phyloP scores from a whole-genome alignment of 2,113 vertebrate species.

The Talpa occidentalis region DNA sequence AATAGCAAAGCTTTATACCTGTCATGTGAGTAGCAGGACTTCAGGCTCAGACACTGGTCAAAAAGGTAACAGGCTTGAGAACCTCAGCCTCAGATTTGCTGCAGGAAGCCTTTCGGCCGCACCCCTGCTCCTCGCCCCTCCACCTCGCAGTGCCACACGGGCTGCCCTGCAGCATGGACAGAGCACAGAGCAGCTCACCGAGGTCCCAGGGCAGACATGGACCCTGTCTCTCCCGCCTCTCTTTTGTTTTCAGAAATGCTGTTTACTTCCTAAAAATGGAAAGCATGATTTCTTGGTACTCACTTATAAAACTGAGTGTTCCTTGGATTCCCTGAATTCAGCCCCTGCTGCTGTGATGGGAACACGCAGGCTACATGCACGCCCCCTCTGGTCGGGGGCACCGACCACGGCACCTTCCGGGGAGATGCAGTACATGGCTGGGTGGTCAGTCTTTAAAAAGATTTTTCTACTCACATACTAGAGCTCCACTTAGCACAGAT shows the following conservation, averaged over 20 bases:
- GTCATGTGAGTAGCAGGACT: not conserved
- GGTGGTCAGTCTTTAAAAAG: not conserved
- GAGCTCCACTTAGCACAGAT: not conserved
- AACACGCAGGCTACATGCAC: too few species aligned
- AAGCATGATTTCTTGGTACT: not conserved
- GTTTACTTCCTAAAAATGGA: slow-evolving; percentile 8
- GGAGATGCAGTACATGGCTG: too few species aligned
- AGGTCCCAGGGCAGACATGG: not conserved
- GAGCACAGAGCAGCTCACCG: too few species aligned
- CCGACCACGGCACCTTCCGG: too few species aligned
- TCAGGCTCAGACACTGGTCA: not conserved
- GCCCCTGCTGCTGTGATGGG: not conserved
- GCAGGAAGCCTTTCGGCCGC: not conserved
- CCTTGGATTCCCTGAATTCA: not conserved
- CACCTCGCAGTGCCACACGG: too few species aligned
- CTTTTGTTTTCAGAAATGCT: not conserved
- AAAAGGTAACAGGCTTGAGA: slow-evolving; percentile 21
- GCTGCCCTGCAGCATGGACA: not conserved
- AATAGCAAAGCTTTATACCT: not conserved
- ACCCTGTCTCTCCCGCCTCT: not conserved
- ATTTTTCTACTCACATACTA: not conserved
- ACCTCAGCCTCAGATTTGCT: not conserved
- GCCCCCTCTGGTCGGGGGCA: too few species aligned
- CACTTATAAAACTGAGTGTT: not conserved
- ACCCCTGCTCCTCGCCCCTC: too few species aligned